phyloP scores from a whole-genome alignment of 1,140 invertebrate genomes.

The Orchesella cincta region DNA sequence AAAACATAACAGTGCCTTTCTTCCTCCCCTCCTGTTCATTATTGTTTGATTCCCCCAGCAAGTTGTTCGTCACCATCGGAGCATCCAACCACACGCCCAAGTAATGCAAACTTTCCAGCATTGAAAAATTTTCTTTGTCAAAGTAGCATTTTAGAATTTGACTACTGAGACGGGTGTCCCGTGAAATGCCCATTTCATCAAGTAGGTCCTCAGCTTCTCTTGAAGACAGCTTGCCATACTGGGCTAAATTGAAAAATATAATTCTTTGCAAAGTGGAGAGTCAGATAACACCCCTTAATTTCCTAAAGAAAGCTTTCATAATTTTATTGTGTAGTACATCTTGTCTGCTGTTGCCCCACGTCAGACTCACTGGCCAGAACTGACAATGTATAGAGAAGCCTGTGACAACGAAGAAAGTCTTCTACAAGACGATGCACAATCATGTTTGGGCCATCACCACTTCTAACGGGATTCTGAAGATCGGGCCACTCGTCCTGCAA shows the following conservation, averaged over 20 bases:
- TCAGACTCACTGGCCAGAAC: conserved; percentile 41
- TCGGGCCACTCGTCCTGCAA: conserved; percentile 43
- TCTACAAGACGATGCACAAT: conserved; percentile 37
- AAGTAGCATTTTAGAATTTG: conserved; percentile 41
- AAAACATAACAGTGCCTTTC: background rate
- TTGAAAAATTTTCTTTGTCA: conserved; percentile 35
- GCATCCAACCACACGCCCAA: background rate
- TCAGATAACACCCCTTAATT: background rate
- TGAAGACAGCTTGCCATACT: conserved; percentile 31
- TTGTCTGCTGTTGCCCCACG: background rate
- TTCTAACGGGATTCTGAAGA: background rate
- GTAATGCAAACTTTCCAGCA: conserved; percentile 44
- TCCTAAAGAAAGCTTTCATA: background rate
- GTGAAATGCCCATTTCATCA: conserved; percentile 29
- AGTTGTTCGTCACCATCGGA: background rate
- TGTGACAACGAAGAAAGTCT: conserved; percentile 48
- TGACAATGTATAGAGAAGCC: conserved; percentile 46
- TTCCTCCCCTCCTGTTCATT: background rate
- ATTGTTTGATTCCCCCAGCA: background rate
- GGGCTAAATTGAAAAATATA: background rate
- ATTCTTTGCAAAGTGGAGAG: background rate
- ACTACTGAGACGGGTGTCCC: conserved; percentile 4
- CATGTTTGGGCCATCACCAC: conserved; percentile 1
- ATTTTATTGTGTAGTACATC: background rate
- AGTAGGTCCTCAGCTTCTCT: conserved; percentile 43